These are phyloP conservation scores for Baccha elongata DNA, from an alignment of 2,888 invertebrate genomes.

Conservation along the genomic window DNA sequence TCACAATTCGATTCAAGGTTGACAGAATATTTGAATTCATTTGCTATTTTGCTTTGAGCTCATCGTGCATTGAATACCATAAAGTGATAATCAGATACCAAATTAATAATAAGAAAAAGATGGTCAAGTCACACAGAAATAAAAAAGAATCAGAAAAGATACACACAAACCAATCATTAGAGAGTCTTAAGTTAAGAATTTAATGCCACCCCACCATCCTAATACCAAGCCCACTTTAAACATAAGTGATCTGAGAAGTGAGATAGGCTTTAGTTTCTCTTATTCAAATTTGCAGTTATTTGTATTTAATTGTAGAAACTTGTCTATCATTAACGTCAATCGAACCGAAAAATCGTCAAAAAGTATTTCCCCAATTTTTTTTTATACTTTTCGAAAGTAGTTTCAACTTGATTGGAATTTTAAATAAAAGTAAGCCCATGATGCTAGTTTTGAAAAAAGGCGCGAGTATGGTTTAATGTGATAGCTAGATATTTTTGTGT, in stretches of 20 bases:
- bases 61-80: slow-evolving; percentile 63
- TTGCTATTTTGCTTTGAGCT: slow-evolving; percentile 63
- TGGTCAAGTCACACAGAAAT: slow-evolving; percentile 7
- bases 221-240: not conserved
- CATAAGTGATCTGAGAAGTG: not conserved
- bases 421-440: not conserved
- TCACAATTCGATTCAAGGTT: slow-evolving; percentile 65
- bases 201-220: not conserved
- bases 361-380: not conserved
- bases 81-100: slow-evolving; percentile 54
- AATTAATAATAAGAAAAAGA: slow-evolving; percentile 5
- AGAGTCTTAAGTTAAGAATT: not conserved
- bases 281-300: not conserved
- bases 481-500: not conserved
- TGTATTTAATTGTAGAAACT: not conserved
- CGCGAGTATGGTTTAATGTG: not conserved
- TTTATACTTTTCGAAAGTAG: slow-evolving; percentile 8
- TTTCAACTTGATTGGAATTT: slow-evolving; percentile 1
- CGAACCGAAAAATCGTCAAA: not conserved
- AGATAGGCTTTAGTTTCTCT: not conserved
- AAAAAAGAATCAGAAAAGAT: slow-evolving; percentile 10
- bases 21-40: slow-evolving; percentile 58
- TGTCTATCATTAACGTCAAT: not conserved
- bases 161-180: not conserved
- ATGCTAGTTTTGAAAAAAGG: not conserved